phyloP scores from a whole-genome alignment of 2,888 invertebrate genomes.

The Sicus ferrugineus region DNA sequence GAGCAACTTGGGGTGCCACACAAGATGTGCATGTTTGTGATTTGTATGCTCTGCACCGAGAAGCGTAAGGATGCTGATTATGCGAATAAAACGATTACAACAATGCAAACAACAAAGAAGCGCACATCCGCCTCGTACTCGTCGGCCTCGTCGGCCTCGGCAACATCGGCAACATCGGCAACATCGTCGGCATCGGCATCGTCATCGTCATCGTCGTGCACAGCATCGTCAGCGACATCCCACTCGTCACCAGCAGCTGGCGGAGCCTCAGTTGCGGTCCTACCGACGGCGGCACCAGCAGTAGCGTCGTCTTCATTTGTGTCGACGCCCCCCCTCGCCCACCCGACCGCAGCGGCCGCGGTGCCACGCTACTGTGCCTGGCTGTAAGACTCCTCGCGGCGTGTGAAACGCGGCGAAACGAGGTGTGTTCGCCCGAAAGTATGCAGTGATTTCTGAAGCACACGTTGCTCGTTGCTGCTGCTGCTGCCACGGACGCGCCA shows the following conservation, averaged over 20 bases:
- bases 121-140: conserved; percentile 42
- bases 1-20: conserved; percentile 24
- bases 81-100: conserved; percentile 43
- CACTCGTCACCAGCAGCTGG: conserved; percentile 14
- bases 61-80: conserved; percentile 48
- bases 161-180: conserved; percentile 34
- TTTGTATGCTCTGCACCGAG: conserved; percentile 51
- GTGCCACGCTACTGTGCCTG: conserved; percentile 42
- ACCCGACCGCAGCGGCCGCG: conserved; percentile 31
- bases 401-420: background rate
- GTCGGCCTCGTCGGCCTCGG: conserved; percentile 42
- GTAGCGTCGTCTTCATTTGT: conserved; percentile 31
- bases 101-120: conserved; percentile 42
- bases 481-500: background rate
- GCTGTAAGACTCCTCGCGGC: too few species aligned
- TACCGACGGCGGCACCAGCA: conserved; percentile 25
- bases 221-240: conserved; percentile 34
- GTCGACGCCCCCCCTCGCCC: conserved; percentile 41
- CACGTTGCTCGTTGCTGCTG: background rate
- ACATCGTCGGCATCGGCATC: conserved; percentile 34
- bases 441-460: conserved; percentile 11
- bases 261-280: conserved; percentile 16
- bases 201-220: conserved; percentile 30
- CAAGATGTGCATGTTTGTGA: conserved; percentile 52
- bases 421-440: conserved; percentile 27